phyloP scores from a whole-genome alignment of 2,113 vertebrate genomes.

The Cacatua alba region DNA sequence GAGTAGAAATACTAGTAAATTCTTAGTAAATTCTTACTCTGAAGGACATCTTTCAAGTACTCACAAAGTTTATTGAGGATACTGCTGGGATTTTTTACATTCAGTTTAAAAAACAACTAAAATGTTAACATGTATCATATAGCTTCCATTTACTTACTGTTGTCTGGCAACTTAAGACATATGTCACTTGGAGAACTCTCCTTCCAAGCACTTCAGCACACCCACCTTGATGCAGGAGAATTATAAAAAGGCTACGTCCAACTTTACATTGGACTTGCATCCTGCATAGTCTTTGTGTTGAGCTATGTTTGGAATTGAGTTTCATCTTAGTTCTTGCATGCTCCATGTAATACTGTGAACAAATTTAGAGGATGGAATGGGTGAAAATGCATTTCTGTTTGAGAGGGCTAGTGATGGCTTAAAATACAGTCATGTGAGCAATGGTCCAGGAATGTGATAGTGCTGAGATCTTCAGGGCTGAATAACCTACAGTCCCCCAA shows the following conservation, averaged over 20 bases:
- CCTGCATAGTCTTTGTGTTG: background rate
- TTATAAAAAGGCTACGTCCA: background rate
- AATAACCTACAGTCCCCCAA: background rate
- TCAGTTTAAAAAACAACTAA: background rate
- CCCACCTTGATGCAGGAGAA: background rate
- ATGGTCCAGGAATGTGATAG: background rate
- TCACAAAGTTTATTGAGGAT: background rate
- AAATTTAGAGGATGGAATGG: background rate
- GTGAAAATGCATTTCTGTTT: background rate
- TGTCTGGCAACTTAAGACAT: background rate
- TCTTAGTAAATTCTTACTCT: background rate
- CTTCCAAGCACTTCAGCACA: background rate
- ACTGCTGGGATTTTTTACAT: background rate
- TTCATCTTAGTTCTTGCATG: background rate
- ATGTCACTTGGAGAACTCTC: background rate
- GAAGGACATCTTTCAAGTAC: background rate
- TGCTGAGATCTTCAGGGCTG: background rate
- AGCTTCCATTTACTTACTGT: background rate
- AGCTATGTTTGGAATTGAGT: background rate
- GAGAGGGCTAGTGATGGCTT: background rate
- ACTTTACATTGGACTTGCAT: background rate
- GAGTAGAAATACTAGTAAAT: background rate
- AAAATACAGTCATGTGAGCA: background rate
- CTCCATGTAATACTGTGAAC: background rate
- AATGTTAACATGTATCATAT: background rate